Evolutionary conservation across 2,888 invertebrate species (phyloP).

Genomic region (Chorisops tibialis): DNA sequence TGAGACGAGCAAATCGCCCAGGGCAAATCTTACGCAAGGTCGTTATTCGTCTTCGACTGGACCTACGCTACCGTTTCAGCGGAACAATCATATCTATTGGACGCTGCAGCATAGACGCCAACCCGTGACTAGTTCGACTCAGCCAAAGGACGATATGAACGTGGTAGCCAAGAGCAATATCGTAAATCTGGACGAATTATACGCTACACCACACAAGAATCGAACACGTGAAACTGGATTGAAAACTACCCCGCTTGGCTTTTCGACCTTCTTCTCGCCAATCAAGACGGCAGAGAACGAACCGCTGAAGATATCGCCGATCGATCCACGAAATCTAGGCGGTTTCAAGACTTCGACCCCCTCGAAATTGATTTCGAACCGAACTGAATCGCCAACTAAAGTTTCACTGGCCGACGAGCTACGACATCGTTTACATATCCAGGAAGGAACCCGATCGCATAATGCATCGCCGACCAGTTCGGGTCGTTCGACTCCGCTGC

Average conservation of each 20-base stretch:
- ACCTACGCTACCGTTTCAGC: conserved; percentile 47
- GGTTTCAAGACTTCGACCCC: conserved; percentile 69
- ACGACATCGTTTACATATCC: conserved; percentile 36
- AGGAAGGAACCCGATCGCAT: conserved; percentile 46
- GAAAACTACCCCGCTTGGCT: conserved; percentile 35
- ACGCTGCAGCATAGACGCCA: conserved; percentile 55
- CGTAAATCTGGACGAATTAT: conserved; percentile 47
- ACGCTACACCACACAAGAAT: conserved; percentile 45
- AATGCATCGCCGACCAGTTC: conserved; percentile 57
- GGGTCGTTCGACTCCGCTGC: conserved; percentile 52
- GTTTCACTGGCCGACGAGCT: conserved; percentile 67
- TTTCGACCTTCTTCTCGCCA: conserved; percentile 38
- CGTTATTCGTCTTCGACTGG: not conserved
- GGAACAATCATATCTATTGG: conserved; percentile 58
- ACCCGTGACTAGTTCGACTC: conserved; percentile 18
- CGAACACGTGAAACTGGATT: conserved; percentile 24
- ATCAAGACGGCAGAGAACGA: conserved; percentile 5
- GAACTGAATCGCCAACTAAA: conserved; percentile 28
- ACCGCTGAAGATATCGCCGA: conserved; percentile 60
- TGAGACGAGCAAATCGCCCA: too few species aligned
- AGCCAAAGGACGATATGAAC: conserved; percentile 33
- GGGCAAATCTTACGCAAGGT: conserved; percentile 46
- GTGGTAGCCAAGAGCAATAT: not conserved
- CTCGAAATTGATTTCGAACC: conserved; percentile 42
- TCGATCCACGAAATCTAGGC: conserved; percentile 59